Percentiles rank a stretch among this genome's conserved stretches.
Conservation (phyloP, 2,888 invertebrate species). For the Chrysotoxum bicinctum region DNA sequence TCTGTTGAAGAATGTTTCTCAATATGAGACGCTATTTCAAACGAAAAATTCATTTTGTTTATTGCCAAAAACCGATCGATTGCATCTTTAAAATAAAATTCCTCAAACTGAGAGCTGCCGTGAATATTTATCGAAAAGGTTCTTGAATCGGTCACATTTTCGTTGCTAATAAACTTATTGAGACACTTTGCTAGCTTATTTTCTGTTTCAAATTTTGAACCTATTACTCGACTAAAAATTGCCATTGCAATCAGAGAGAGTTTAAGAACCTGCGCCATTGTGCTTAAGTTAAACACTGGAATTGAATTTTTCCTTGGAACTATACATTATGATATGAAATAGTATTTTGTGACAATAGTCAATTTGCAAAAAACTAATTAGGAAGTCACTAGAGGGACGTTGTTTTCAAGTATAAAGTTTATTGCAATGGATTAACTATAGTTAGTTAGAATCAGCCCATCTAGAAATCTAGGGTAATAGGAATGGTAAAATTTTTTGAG, state of each 20-base stretch:
- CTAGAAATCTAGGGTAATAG: no score
- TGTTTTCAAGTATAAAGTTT: no score
- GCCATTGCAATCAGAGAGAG: not conserved
- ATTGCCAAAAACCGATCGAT: not conserved
- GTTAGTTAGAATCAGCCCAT: no score
- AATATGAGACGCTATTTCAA: not conserved
- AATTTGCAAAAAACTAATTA: no score
- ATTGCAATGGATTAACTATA: no score
- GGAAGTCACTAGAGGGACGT: no score
- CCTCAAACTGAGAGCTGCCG: no score
- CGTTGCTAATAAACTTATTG: not conserved
- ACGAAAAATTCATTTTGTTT: constrained; percentile 1
- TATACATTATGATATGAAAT: not conserved
- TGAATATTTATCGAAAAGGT: not conserved
- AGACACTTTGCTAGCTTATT: not conserved
- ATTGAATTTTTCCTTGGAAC: not conserved
- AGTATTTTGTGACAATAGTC: no score
- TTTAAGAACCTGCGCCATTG: not conserved
- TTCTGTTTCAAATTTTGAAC: not conserved
- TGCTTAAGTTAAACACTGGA: not conserved
- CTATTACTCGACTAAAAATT: not conserved
- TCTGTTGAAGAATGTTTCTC: not conserved
- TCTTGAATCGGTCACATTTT: not conserved
- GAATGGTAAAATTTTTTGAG: no score
- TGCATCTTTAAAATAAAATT: not conserved